These are phyloP conservation scores for Pelobates fuscus DNA, from an alignment of 2,113 vertebrate species.

Conservation along the genomic window DNA sequence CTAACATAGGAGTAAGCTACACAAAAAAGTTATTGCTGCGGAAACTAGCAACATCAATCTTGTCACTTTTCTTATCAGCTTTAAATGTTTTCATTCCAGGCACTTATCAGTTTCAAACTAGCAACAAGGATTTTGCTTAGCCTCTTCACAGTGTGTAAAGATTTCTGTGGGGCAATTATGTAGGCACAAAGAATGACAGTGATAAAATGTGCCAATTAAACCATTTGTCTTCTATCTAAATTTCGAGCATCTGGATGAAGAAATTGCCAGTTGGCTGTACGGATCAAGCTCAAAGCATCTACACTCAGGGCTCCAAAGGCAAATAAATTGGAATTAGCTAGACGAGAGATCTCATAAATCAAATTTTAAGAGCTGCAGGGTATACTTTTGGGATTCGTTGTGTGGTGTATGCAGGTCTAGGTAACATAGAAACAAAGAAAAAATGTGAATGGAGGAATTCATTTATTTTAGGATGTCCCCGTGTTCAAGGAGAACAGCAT, in stretches of 20 bases:
- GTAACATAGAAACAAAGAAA: not conserved
- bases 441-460: conserved; percentile 6
- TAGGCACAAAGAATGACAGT: conserved; percentile 39
- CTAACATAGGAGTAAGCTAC: not conserved
- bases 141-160: conserved; percentile 34
- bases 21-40: not conserved
- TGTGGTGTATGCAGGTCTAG: conserved; percentile 16
- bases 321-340: conserved; percentile 59
- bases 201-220: conserved; percentile 52
- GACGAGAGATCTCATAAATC: conserved; percentile 59
- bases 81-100: conserved; percentile 37
- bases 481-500: conserved; percentile 11
- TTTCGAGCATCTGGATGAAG: conserved; percentile 53
- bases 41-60: conserved; percentile 41
- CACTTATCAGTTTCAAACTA: conserved; percentile 41
- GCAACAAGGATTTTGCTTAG: conserved; percentile 45
- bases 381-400: conserved; percentile 44
- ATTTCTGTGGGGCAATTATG: conserved; percentile 49
- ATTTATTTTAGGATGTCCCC: not conserved
- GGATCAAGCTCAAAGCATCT: conserved; percentile 46
- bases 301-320: conserved; percentile 51
- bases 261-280: conserved; percentile 53
- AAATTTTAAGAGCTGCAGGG: conserved; percentile 50
- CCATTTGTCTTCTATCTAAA: conserved; percentile 46
- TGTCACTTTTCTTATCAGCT: conserved; percentile 42